These are phyloP conservation scores for Nesoenas mayeri DNA, from an alignment of 2,113 vertebrate species.

Conservation along the genomic window DNA sequence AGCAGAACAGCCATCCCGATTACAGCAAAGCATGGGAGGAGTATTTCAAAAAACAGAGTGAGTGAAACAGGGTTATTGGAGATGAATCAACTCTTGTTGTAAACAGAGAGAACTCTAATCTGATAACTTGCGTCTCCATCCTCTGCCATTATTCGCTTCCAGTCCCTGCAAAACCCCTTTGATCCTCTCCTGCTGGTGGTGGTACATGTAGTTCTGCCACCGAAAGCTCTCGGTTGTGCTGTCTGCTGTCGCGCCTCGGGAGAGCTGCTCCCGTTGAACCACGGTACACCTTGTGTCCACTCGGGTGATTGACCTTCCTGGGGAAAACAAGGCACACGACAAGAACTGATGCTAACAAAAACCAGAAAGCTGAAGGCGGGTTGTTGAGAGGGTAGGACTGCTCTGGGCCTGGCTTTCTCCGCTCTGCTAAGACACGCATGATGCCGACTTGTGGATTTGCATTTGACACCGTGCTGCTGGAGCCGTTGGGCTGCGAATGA, in stretches of 20 bases:
- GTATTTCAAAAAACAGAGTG: conserved; percentile 93
- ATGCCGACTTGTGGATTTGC: neutral
- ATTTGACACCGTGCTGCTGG: neutral
- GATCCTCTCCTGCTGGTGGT: neutral
- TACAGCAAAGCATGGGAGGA: conserved; percentile 96
- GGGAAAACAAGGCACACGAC: neutral
- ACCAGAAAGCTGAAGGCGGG: neutral
- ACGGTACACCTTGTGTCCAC: fast-evolving
- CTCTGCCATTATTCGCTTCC: neutral
- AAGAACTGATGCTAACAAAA: neutral
- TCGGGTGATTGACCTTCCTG: neutral
- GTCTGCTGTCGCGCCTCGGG: fast-evolving
- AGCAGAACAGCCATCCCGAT: conserved; percentile 88
- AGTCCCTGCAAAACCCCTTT: neutral
- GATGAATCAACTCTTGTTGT: neutral
- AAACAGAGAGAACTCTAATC: neutral
- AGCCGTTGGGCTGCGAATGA: neutral
- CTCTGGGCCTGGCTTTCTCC: neutral
- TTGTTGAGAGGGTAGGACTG: neutral
- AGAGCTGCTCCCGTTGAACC: neutral
- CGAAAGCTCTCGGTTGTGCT: neutral
- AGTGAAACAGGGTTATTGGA: conserved; percentile 48
- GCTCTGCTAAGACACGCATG: fast-evolving
- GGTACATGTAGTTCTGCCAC: neutral
- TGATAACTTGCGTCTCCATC: neutral